Conservation (phyloP, 64 coral and sea anemone species). For the Porites australiensis region DNA sequence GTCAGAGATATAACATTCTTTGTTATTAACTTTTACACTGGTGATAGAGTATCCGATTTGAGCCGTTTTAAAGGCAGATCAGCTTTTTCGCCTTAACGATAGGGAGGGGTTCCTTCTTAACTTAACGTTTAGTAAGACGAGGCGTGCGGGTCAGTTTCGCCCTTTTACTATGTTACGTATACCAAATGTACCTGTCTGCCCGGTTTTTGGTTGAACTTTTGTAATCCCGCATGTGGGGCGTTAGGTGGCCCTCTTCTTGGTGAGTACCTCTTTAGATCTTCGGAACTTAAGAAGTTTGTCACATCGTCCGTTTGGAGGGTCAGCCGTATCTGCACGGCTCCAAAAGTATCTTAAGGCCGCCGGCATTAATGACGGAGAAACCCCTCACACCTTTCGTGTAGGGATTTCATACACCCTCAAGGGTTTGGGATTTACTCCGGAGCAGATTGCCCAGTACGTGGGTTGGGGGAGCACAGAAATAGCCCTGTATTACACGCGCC, state of each 20-base stretch:
- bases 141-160: background rate
- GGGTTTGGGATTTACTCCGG: slow-evolving; percentile 20
- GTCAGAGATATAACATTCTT: background rate
- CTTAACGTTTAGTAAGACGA: background rate
- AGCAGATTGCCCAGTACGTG: slow-evolving; percentile 35
- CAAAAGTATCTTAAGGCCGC: slow-evolving; percentile 5
- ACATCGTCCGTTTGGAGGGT: background rate
- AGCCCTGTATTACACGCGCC: slow-evolving; percentile 12
- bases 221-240: background rate
- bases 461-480: slow-evolving; percentile 50
- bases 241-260: background rate
- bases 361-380: slow-evolving; percentile 16
- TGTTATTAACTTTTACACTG: background rate
- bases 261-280: background rate
- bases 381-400: slow-evolving; percentile 42
- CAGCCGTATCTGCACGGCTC: slow-evolving; percentile 1
- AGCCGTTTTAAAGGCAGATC: background rate
- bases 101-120: background rate
- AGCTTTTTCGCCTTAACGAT: background rate
- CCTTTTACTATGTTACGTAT: background rate
- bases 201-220: background rate
- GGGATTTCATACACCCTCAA: slow-evolving; percentile 27
- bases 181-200: background rate
- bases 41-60: background rate
- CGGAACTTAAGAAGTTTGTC: background rate